phyloP scores from a whole-genome alignment of 2,888 invertebrate species.

The Apodemia zela region DNA sequence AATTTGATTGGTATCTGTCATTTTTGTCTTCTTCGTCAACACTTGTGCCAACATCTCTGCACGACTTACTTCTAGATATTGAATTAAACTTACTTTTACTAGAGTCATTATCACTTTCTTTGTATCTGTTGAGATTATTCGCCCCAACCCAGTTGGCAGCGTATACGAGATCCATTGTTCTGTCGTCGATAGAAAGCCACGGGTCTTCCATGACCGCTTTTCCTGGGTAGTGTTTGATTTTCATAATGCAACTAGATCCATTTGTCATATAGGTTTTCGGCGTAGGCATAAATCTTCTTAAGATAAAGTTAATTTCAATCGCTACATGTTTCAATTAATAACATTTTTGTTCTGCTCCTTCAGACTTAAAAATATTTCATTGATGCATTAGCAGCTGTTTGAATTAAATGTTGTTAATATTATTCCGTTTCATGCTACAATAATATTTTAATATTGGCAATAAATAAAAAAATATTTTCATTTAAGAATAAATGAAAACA shows the following conservation, averaged over 20 bases:
- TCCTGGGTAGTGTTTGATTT: conserved; percentile 91
- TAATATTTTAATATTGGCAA: neutral
- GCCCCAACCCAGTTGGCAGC: conserved; percentile 92
- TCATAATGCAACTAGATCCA: conserved; percentile 79
- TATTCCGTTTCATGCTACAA: conserved; percentile 3
- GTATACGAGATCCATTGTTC: conserved; percentile 88
- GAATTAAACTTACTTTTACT: conserved; percentile 64
- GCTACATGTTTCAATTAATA: neutral
- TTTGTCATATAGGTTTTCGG: conserved; percentile 27
- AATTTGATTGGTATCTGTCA: conserved; percentile 57
- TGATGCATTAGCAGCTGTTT: neutral
- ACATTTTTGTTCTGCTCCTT: neutral
- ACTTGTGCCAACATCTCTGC: conserved; percentile 64
- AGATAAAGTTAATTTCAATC: neutral
- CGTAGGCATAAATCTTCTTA: conserved; percentile 30
- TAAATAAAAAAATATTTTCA: neutral
- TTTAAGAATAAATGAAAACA: no score
- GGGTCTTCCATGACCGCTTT: conserved; percentile 90
- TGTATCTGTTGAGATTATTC: conserved; percentile 72
- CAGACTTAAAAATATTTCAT: neutral
- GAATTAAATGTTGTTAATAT: neutral
- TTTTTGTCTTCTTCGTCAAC: conserved; percentile 52
- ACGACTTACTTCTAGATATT: conserved; percentile 74
- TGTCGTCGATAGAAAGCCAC: conserved; percentile 83
- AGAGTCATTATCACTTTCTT: conserved; percentile 54